Evolutionary conservation across 2,113 vertebrate species (phyloP), one percentile per base, ranked within the genome.

Genomic region (Lepidiolamprologus cunningtoni): DNA sequence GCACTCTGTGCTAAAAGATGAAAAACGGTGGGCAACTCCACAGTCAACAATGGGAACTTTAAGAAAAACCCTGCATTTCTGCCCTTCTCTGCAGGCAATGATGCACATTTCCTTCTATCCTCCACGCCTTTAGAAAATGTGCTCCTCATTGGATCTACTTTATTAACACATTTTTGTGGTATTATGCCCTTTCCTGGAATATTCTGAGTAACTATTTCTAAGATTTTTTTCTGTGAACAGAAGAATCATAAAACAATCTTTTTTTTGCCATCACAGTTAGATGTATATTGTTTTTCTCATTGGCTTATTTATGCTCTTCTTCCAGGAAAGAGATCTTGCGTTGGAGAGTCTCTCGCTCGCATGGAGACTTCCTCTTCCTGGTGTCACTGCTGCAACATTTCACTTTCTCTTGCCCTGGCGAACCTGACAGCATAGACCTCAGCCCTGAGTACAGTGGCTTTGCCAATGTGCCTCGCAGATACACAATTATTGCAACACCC

Each of bases 331-430:
- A 89, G 96, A 16, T 68, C 94, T 28, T 97, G 97, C 82, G 90
- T 94, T 3, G 96, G 96, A 1, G 95, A 97, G 90, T 89, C 95
- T 42, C 85, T 97, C 4, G 95, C 96, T 19, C 94, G 94, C 5
- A 97, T 96, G 96, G 96, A 97, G 93, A 85, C 91, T n/a, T 97
- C 79, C 85, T 97, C 28, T 96, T 97, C 85, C 12, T 96, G 7
- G 95, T 95, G n/a, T 90, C 95, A 2, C 81, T 97, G 42, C 80
- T 97, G 82, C 94, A 95, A 87, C 78, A 66, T 19, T 97, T 97
- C 90, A 94, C 88, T 63, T 93, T 97, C 33, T 94, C 92, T 50
- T 90, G 93, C 26, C 31, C 54, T 1, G 89, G 61, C 3, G 87
- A 91, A 1, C 92, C 93, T 0, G 90, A 96, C 78, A 91, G 87